Base-by-base conservation (phyloP, 2,888 invertebrate genomes). In the Folsomia candida region DNA sequence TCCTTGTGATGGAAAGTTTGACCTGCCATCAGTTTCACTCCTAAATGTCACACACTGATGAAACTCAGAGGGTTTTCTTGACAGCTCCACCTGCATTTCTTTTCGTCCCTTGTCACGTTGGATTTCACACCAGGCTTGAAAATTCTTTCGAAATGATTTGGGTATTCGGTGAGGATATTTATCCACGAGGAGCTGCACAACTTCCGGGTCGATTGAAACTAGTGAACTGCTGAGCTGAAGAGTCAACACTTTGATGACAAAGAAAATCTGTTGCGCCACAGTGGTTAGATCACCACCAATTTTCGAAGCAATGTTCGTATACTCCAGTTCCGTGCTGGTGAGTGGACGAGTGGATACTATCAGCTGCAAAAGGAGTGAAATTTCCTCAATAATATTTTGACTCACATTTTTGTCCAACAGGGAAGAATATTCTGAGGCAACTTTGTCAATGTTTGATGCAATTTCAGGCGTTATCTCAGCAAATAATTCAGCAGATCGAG, bases 1-100 rank as follows among this genome's bases (percentile, higher is more conserved):
- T 4, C 85, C 82, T 51, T 88, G 86, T 0, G 87, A 87, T 0
- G 92, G 89, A 81, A 95, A 96, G 81, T 93, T 92, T 51, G 90
- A 89, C 1, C 88, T 85, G 67, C 92, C 92, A 81, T 95, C 95
- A 0, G 92, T 93, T 73, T 95, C 94, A 1, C 88, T 87, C 82
- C 92, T 92, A 81, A 93, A 95, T 76, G 90, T 90, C 0, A 95
- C 91, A 78, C 90, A 90, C 14, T 87, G 86, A 64, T 87, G 86
- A 0, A 85, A 80, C 71, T 80, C 83, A 14, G 65, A 51, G 6
- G 51, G 51, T 22, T 69, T 65, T 25, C 57, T 57, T 11, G 69
- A 68, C 62, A 60, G 61, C 25, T 47, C 24, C 20, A 66, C 57
- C 9, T 69, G 69, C 25, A 54, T n/a, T 14, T 66, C 29, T 26